Evolutionary conservation across 2,797 vertebrate genomes (phyloP).

Genomic region (Austrolebias charrua): DNA sequence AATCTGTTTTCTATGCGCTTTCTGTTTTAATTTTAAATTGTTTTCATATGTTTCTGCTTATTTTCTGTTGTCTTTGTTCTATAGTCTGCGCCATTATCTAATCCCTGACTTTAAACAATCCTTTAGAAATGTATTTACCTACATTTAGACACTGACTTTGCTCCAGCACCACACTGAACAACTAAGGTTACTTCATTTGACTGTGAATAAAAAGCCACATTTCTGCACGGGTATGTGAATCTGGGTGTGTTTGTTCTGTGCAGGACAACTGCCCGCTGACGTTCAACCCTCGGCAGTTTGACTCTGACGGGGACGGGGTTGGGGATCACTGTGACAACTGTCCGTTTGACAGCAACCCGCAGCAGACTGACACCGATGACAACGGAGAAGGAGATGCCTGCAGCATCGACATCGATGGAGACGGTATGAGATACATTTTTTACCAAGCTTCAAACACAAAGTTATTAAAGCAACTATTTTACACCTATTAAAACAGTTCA

Average conservation of each 20-base stretch:
- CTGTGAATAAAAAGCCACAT: too few species aligned
- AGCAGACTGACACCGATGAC: conserved; percentile 91
- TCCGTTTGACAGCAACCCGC: conserved; percentile 90
- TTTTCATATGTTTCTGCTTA: too few species aligned
- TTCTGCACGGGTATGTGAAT: not conserved
- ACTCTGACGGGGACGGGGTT: conserved; percentile 92
- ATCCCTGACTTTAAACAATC: too few species aligned
- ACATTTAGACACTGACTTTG: too few species aligned
- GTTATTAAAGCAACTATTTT: not conserved
- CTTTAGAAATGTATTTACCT: too few species aligned
- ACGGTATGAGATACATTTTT: conserved; percentile 79
- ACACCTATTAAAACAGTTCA: not conserved
- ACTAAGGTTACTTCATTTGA: too few species aligned
- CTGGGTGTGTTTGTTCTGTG: conserved; percentile 11
- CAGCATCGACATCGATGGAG: conserved; percentile 94
- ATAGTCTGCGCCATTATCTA: too few species aligned
- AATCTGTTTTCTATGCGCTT: too few species aligned
- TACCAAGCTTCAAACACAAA: not conserved
- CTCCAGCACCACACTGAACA: too few species aligned
- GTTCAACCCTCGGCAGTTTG: conserved; percentile 93
- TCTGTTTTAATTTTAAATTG: too few species aligned
- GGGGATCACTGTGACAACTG: conserved; percentile 97
- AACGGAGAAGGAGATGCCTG: conserved; percentile 95
- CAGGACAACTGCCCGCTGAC: conserved; percentile 95
- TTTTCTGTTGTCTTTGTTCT: too few species aligned